Evolutionary conservation across 2,888 invertebrate genomes (phyloP), one percentile per base, ranked within the genome.

Genomic region (Tiphia femorata): DNA sequence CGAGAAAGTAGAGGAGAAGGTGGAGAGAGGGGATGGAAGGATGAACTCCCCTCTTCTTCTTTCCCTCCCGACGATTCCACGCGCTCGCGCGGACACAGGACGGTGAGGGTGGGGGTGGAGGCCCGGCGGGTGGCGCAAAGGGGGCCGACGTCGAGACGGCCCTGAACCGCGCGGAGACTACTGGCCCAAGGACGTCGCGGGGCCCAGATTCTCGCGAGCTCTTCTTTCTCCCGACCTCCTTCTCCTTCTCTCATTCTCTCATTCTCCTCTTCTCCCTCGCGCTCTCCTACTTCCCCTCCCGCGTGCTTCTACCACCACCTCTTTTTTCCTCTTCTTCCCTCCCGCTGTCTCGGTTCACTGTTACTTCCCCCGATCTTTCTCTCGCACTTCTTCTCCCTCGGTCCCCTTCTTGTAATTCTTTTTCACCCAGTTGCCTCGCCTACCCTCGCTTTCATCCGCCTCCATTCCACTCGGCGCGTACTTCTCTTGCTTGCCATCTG

Each of bases 101-200:
- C 23, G 49, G 47, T 35, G 35, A 30, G 29, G 38, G 50, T 21
- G 33, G 35, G 42, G 12, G 25, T 16, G 33, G 12, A 40, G 49
- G 17, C 38, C 12, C 35, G 17, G 25, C 23, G 37, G 37, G 37
- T 19, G 51, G n/a, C 21, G 23, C 21, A 51, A 21, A 47, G 62
- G 58, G 54, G 59, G 52, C 64, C n/a, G n/a, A 67, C 65, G 61
- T 38, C 63, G 65, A 70, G 72, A 72, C 73, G 75, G 64, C 72
- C 73, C 73, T 73, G 76, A 73, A 59, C 62, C 67, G 49, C 59
- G 62, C 60, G 47, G 63, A 66, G 72, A 72, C 72, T 72, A 72
- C 70, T 62, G 69, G 60, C 75, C 75, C 81, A 79, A 81, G 81
- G 80, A 77, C 81, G 78, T 77, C 77, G 73, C 76, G 75, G 77